phyloP scores from a whole-genome alignment of 2,113 vertebrate genomes.

The Heteronetta atricapilla region DNA sequence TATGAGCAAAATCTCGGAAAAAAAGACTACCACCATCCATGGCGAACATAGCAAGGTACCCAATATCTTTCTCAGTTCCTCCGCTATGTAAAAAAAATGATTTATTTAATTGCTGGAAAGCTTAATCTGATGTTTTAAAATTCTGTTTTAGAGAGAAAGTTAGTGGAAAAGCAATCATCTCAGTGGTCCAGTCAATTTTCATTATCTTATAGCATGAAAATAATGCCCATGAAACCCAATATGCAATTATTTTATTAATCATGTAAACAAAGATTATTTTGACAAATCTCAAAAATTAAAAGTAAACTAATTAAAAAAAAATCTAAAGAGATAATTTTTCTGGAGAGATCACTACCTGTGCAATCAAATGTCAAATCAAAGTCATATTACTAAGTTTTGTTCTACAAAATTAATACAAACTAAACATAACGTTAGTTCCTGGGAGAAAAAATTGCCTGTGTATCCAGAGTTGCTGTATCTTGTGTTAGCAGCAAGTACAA shows the following conservation, averaged over 20 bases:
- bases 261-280: neutral
- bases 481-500: neutral
- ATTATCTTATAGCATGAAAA: neutral
- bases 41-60: neutral
- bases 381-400: neutral
- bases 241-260: neutral
- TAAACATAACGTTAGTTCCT: neutral
- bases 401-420: neutral
- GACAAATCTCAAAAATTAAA: neutral
- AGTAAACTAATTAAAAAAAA: neutral
- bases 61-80: neutral
- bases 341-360: neutral
- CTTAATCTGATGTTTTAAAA: neutral
- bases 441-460: neutral
- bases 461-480: neutral
- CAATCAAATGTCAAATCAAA: neutral
- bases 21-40: neutral
- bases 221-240: neutral
- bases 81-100: neutral
- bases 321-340: neutral
- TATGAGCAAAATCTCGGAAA: neutral
- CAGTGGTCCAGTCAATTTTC: neutral
- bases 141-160: neutral
- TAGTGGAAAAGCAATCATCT: neutral
- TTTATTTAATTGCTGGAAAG: neutral